Base-by-base conservation (phyloP, 2,797 vertebrate genomes). In the Intellagama lesueurii region DNA sequence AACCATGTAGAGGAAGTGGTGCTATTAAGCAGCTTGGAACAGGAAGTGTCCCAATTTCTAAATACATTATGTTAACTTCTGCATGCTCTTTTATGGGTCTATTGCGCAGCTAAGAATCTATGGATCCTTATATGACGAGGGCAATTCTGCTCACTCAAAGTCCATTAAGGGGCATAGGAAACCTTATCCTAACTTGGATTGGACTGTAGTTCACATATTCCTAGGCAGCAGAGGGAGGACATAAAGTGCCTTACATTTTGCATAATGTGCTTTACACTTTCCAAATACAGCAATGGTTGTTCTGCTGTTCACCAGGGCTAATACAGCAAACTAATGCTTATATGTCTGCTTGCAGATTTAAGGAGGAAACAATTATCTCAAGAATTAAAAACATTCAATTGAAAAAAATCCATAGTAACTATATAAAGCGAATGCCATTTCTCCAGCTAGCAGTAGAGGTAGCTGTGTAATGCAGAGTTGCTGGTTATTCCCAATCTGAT, bases 81-180 rank as follows among this genome's bases (percentile, higher is more conserved):
- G 72, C 72, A 44, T 52, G 9, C 40, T n/a, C 32, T 70, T 19
- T 56, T 12, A 76, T 9, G 56, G n/a, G 44, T 49, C 19, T 60
- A 1, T 69, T 11, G 44, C 26, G 22, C 26, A 47, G 64, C 77
- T 70, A 47, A 60, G n/a, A 47, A 32, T 22, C 47, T 7, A 70
- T 22, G 76, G 32, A 69, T 56, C 32, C 32, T 2, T 75, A 17
- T 32, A 9, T 26, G 83, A 85, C 44, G 2, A 16, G 1, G 12
- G 24, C n/a, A 76, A 12, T 40, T 68, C 26, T 72, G 22, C 64
- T 32, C 28, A 75, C 60, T n/a, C 86, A 0, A 26, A 47, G 11
- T 7, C 0, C 0, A 0, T 73, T 0, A 90, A n/a, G 5, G 60
- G 12, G 77, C 35, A 14, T 2, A 32, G 9, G 30, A 75, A 69